A percentile compares a stretch with the other conserved stretches of the same genome.
phyloP scores from a whole-genome alignment of 2,888 invertebrate species.

The Torymus tubicola region DNA sequence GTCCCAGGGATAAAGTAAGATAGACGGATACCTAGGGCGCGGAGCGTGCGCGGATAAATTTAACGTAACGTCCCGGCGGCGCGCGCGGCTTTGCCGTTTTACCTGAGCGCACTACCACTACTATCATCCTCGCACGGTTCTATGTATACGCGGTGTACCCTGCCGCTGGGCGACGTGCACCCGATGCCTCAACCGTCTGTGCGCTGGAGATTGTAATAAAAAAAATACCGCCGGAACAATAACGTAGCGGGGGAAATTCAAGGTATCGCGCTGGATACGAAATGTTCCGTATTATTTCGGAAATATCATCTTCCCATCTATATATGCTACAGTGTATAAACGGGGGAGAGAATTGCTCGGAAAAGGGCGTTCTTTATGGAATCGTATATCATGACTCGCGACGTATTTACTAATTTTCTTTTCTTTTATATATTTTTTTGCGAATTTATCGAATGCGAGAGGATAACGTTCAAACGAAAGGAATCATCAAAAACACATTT shows the following conservation, averaged over 20 bases:
- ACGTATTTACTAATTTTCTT: too few relatives aligned
- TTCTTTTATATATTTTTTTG: too few relatives aligned
- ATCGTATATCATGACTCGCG: too few relatives aligned
- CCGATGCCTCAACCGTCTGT: not conserved
- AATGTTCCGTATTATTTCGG: conserved; percentile 36
- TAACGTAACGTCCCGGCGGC: conserved; percentile 71
- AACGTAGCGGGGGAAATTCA: conserved; percentile 44
- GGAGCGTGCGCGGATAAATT: conserved; percentile 70
- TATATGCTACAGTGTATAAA: too few relatives aligned
- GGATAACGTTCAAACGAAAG: not conserved
- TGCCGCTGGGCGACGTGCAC: not conserved
- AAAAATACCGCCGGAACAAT: conserved; percentile 47
- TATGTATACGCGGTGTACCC: too few relatives aligned
- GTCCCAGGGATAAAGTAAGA: conserved; percentile 75
- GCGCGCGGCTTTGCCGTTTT: conserved; percentile 70
- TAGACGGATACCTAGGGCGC: conserved; percentile 71
- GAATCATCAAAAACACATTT: too few relatives aligned
- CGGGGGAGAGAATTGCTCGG: too few relatives aligned
- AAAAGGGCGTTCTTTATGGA: too few relatives aligned
- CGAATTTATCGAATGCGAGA: too few relatives aligned
- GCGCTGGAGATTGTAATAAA: conserved; percentile 25
- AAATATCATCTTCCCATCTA: not conserved
- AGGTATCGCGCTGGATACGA: conserved; percentile 27
- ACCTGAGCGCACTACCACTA: conserved; percentile 60
- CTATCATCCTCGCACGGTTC: conserved; percentile 47